Base-by-base conservation (phyloP, 2,113 vertebrate species). In the Sporophila hypoxantha region DNA sequence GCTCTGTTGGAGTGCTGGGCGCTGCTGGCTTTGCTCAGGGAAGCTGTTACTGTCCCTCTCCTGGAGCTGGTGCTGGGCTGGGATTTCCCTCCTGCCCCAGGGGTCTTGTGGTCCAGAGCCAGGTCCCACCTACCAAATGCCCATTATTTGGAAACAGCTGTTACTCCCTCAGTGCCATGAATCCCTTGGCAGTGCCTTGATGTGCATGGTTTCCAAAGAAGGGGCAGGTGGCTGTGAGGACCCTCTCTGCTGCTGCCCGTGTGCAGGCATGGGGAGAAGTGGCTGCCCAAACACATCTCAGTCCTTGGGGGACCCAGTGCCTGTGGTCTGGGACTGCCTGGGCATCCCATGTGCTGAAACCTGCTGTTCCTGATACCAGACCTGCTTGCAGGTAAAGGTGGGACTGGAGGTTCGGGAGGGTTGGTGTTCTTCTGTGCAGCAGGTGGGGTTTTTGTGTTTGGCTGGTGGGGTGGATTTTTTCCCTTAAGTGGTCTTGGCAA, bases 1-100 rank as follows among this genome's bases (percentile, higher is more conserved):
- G 0, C 0, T 60, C 64, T 18, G 0, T 25, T 30, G 0, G 4
- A 17, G 4, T 74, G 29, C 44, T 67, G n/a, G 42, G 19, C 65
- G 61, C 71, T 79, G 76, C 59, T 30, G 49, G 42, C 3, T 53
- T 78, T 3, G 1, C 66, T n/a, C 2, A 8, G 32, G 34, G 53
- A 56, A 34, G 3, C 20, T 0, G 0, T 30, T 46, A 2, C 25
- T 67, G 47, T 42, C 17, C 8, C 49, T 19, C 9, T 52, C 39
- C 5, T 10, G 5, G 34, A 57, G 52, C 42, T 56, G 69, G 19
- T 0, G 0, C 29, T n/a, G 53, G 21, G 0, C 66, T 90, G 68
- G 10, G 17, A 1, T 30, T 8, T 71, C 13, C 41, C 41, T 71
- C 14, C 76, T 80, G 36, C 18, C 7, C 30, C 23, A 39, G 27